A percentile compares a stretch with the other conserved stretches of the same genome.
Conservation (phyloP, 2,797 vertebrate genomes). For the Knipowitschia caucasica region DNA sequence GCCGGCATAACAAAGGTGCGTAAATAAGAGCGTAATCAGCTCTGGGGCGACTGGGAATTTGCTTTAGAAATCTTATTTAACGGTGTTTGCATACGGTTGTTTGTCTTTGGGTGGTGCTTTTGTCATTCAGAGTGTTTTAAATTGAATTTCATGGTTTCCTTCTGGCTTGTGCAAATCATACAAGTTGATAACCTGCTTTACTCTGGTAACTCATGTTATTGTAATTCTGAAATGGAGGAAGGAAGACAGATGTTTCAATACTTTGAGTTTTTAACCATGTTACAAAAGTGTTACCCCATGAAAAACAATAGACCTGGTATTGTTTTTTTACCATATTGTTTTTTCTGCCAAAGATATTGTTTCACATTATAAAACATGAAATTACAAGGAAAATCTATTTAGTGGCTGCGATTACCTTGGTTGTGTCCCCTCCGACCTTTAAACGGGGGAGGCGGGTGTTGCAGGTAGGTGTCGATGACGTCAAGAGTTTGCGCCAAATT, state of each 20-base stretch:
- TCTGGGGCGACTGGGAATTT: slow-evolving; percentile 1
- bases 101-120: slow-evolving; percentile 13
- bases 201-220: slow-evolving; percentile 7
- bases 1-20: slow-evolving; percentile 2
- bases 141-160: slow-evolving; percentile 7
- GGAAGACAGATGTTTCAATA: background rate
- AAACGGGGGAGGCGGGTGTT: too few species aligned
- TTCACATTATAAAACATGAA: too few species aligned
- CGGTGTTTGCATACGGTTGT: slow-evolving; percentile 10
- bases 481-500: too few species aligned
- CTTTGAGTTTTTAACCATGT: too few species aligned
- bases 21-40: slow-evolving; percentile 18
- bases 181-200: slow-evolving; percentile 12
- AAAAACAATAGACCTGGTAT: too few species aligned
- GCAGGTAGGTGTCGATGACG: too few species aligned
- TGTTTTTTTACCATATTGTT: too few species aligned
- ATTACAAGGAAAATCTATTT: too few species aligned
- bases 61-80: slow-evolving; percentile 19
- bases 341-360: too few species aligned
- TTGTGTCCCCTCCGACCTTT: too few species aligned
- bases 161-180: slow-evolving; percentile 14
- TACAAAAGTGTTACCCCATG: too few species aligned
- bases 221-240: background rate
- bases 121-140: slow-evolving; percentile 12
- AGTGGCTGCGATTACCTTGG: too few species aligned